Percentiles rank a stretch among this genome's conserved stretches.
Evolutionary conservation across 2,113 vertebrate genomes (phyloP).

Genomic region (Rhadina sibilatrix): DNA sequence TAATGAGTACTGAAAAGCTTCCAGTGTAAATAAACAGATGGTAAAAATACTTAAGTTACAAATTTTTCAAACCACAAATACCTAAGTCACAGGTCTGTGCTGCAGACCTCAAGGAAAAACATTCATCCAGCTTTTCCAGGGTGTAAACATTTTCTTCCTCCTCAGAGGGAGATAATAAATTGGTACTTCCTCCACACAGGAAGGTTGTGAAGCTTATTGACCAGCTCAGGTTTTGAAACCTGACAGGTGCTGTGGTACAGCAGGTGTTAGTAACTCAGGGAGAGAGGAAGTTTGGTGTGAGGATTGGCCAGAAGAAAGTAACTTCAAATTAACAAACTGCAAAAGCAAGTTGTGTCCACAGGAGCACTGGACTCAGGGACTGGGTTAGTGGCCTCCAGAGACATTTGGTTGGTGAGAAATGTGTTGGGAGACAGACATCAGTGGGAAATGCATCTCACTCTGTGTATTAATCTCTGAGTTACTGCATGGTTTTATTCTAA

Average conservation of each 20-base stretch:
- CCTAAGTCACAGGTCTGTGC: not conserved
- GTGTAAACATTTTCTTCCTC: not conserved
- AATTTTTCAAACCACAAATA: slow-evolving; percentile 1
- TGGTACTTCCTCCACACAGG: not conserved
- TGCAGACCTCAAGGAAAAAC: not conserved
- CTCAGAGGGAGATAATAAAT: not conserved
- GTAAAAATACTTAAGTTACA: slow-evolving; percentile 20
- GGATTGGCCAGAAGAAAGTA: not conserved
- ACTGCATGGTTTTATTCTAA: not conserved
- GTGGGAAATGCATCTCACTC: not conserved
- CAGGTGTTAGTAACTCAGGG: not conserved
- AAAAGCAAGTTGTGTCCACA: not conserved
- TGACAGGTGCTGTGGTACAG: not conserved
- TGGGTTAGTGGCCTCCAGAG: not conserved
- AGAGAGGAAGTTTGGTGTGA: not conserved
- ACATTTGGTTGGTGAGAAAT: not conserved
- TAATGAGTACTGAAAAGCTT: slow-evolving; percentile 6
- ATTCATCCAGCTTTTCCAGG: not conserved
- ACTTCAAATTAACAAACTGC: not conserved
- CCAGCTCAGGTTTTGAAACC: not conserved
- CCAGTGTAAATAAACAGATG: slow-evolving; percentile 33
- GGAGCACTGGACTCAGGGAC: not conserved
- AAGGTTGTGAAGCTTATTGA: not conserved
- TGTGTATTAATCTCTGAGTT: not conserved
- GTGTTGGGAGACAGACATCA: not conserved